Evolutionary conservation across 2,113 vertebrate genomes (phyloP).

Genomic region (Saimiri boliviensis): DNA sequence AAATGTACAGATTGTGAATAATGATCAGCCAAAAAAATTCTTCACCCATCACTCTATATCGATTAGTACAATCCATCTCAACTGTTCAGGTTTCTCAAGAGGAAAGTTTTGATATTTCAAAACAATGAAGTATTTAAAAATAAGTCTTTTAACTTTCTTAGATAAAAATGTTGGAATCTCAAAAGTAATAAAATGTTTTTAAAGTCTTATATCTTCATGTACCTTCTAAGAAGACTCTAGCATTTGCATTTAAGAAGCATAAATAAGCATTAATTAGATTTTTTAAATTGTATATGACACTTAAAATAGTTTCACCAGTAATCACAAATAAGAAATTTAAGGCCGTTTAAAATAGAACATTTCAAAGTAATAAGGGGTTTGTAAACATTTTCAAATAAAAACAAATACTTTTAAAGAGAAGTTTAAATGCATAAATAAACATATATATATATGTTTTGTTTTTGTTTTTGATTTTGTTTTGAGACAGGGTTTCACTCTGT

Average conservation of each 20-base stretch:
- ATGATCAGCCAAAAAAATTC: not conserved
- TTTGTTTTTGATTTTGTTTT: no score
- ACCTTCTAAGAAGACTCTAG: not conserved
- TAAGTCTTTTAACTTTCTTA: not conserved
- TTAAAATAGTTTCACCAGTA: not conserved
- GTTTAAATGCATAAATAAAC: not conserved
- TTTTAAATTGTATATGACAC: not conserved
- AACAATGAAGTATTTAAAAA: conserved; percentile 18
- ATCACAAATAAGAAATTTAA: not conserved
- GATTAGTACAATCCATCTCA: not conserved
- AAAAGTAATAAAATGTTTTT: not conserved
- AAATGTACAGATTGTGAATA: conserved; percentile 16
- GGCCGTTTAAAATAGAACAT: conserved; percentile 4
- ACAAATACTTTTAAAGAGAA: conserved; percentile 39
- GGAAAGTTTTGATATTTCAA: not conserved
- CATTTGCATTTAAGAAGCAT: not conserved
- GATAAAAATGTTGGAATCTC: not conserved
- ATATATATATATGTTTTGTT: no score
- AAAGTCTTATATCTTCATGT: conserved; percentile 5
- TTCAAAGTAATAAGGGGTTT: not conserved
- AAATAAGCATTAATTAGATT: not conserved
- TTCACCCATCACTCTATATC: not conserved
- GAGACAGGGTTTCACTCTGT: no score
- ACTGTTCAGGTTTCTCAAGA: not conserved
- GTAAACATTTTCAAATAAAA: conserved; percentile 31